Base-by-base conservation (phyloP, 2,797 vertebrate genomes). In the Parambassis ranga region DNA sequence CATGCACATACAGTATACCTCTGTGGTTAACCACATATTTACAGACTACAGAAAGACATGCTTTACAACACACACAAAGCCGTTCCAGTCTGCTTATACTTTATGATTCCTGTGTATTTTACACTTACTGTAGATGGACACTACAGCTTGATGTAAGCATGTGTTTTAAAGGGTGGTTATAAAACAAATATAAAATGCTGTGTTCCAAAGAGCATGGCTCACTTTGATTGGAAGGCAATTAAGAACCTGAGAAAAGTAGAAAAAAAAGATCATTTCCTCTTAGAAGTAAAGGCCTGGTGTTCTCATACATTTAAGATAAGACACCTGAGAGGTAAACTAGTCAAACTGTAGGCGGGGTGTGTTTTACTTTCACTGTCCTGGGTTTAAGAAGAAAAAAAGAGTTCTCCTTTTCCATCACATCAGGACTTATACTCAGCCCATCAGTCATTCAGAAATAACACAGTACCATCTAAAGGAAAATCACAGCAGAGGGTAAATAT, bases 201-300 rank as follows among this genome's bases (percentile, higher is more conserved):
- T 35, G 24, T 47, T 65, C 11, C 0, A n/a, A 65, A 18, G 23
- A 62, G 31, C 10, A 51, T 70, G 56, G 30, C 48, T 65, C 53
- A 27, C 41, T 60, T 44, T 35, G 22, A 44, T 30, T 62, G 26
- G 32, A 78, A 69, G 51, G 47, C 44, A 63, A 65, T 61, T 51
- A 11, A 3, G 18, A 59, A 66, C 65, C 71, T 79, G 76, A 73
- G 41, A 59, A 61, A 61, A 67, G 7, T 50, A 31, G 10, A 37
- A 48, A 52, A 58, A 61, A 47, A 16, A 6, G 0, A 35, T 2
- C 50, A 62, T 65, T 44, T 55, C 1, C 11, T 30, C 41, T 48
- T 1, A 60, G 16, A 36, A 11, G 50, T 53, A 56, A 56, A 31
- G 6, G 23, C 59, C 22, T 4, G 9, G 13, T 43, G 31, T 47